Evolutionary conservation across 2,797 vertebrate genomes (phyloP).

Genomic region (Premnoplex brunnescens): DNA sequence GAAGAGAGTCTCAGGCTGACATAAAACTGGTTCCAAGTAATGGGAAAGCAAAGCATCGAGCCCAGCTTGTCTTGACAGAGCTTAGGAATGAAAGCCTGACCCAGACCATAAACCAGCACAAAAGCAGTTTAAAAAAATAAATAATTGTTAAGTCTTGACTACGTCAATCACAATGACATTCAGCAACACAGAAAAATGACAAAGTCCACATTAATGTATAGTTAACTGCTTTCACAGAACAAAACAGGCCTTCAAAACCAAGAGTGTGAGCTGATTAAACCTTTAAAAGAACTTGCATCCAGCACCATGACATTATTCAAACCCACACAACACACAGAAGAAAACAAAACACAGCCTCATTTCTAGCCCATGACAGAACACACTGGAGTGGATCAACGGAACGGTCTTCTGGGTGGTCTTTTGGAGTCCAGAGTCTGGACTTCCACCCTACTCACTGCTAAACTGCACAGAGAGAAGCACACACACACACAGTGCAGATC

Average conservation of each 20-base stretch:
- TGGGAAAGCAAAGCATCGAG: not conserved
- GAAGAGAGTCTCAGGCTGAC: not conserved
- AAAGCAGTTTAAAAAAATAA: not conserved
- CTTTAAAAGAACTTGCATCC: not conserved
- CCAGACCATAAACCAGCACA: not conserved
- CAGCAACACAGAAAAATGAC: not conserved
- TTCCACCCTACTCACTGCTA: not conserved
- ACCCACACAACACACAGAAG: not conserved
- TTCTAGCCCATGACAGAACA: slow-evolving; percentile 35
- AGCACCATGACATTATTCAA: slow-evolving; percentile 13
- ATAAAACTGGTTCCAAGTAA: not conserved
- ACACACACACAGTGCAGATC: not conserved
- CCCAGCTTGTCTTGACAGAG: not conserved
- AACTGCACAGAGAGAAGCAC: not conserved
- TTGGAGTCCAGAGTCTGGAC: not conserved
- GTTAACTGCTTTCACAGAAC: not conserved
- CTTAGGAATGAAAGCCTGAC: not conserved
- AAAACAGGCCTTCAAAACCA: not conserved
- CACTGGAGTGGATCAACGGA: not conserved
- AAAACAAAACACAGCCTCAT: slow-evolving; percentile 38
- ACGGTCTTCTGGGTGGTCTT: slow-evolving; percentile 57
- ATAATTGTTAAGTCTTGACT: not conserved
- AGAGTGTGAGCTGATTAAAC: not conserved
- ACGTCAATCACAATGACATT: not conserved
- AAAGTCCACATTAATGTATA: not conserved